Evolutionary conservation across 2,113 vertebrate genomes (phyloP).

Genomic region (Hydrolagus affinis): DNA sequence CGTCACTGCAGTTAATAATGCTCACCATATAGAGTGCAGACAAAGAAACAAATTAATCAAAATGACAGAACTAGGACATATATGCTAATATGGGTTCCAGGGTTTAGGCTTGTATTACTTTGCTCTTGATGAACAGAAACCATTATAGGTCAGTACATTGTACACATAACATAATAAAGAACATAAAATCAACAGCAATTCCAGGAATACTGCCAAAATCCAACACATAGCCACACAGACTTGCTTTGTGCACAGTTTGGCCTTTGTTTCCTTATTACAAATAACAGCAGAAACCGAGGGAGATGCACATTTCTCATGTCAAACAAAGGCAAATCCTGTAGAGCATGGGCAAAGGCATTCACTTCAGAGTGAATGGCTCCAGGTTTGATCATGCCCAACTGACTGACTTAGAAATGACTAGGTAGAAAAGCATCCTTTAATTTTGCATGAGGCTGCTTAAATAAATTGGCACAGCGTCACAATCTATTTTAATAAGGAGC

Average conservation of each 20-base stretch:
- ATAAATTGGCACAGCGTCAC: constrained; percentile 25
- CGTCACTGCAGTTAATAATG: constrained; percentile 74
- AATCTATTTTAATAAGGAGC: constrained; percentile 11
- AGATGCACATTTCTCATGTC: constrained; percentile 22
- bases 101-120: constrained; percentile 62
- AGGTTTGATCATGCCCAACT: constrained; percentile 23
- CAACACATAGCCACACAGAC: constrained; percentile 31
- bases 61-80: constrained; percentile 76
- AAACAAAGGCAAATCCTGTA: constrained; percentile 27
- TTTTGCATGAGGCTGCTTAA: constrained; percentile 26
- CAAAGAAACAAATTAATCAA: constrained; percentile 84
- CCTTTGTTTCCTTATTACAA: constrained; percentile 31
- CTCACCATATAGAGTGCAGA: constrained; percentile 74
- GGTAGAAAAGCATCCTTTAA: constrained; percentile 27
- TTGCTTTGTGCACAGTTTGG: constrained; percentile 26
- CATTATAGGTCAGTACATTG: constrained; percentile 74
- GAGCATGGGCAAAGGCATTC: constrained; percentile 23
- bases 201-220: constrained; percentile 60
- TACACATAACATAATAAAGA: constrained; percentile 68
- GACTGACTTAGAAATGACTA: constrained; percentile 28
- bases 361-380: constrained; percentile 22
- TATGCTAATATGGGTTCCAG: constrained; percentile 66
- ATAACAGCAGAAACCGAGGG: constrained; percentile 22
- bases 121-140: constrained; percentile 66
- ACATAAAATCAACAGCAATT: constrained; percentile 61